Evolutionary conservation across 2,888 invertebrate species (phyloP), one percentile per base, ranked within the genome.

Genomic region (Tetragnatha montana): DNA sequence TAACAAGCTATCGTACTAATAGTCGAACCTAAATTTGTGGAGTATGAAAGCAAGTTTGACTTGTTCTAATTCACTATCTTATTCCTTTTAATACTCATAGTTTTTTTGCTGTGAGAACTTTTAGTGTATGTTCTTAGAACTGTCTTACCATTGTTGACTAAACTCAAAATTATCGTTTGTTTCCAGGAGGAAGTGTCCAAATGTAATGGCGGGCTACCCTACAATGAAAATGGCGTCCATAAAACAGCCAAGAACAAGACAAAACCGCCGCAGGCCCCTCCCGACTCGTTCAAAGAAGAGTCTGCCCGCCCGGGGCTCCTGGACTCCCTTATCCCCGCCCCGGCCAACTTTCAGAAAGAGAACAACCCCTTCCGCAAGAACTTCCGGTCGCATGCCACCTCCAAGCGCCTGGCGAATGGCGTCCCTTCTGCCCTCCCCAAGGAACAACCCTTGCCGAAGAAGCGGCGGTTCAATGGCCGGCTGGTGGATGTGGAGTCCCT

Each of bases 241-340:
- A 89, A 85, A 47, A 22, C 85, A 7, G 35, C 35, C 35, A 89
- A 89, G 51, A 70, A 85, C 81, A 73, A 80, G 71, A n/a, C 35
- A n/a, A 85, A 89, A 19, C 71, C 60, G 50, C 50, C 81, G 8
- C 47, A 17, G 19, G 14, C 78, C 0, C 35, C 35, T 35, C 35
- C 35, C 1, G 4, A 4, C 35, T 4, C 12, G 17, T 89, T 89
- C 76, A 60, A 60, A 47, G 85, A 81, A 51, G 76, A 85, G 49
- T 85, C 85, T 60, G 89, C 89, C 21, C 69, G 49, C 35, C 10
- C 21, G 14, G 89, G 89, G 50, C 78, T 89, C n/a, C 22, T 89
- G 60, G 89, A 89, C 47, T 85, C 89, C 1, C 89, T 89, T 12
- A 89, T 89, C 22, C 89, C 89, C 51, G 14, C 47, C 21, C 89